phyloP scores from a whole-genome alignment of 1,140 invertebrate genomes.

The Muscidifurax raptorellus region DNA sequence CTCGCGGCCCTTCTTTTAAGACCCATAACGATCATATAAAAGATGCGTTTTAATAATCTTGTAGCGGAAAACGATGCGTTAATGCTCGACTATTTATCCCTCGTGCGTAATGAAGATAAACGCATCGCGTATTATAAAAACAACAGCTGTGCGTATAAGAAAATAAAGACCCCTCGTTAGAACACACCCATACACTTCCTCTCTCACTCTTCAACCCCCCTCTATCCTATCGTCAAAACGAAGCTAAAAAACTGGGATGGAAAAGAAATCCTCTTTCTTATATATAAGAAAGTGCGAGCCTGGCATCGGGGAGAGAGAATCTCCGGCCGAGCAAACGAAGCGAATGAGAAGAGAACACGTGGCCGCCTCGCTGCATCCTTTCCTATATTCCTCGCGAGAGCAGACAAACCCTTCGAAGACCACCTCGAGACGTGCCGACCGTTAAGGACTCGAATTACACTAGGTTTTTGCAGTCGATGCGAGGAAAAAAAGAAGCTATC shows the following conservation, averaged over 20 bases:
- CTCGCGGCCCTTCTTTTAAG: too few species aligned
- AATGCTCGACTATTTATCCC: too few species aligned
- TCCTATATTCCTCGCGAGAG: background rate
- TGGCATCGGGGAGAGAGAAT: background rate
- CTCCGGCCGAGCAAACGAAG: slow-evolving; percentile 2
- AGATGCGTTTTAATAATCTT: too few species aligned
- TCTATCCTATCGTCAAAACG: background rate
- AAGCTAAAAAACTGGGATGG: background rate
- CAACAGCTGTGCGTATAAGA: background rate
- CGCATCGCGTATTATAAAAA: background rate
- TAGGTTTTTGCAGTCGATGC: background rate
- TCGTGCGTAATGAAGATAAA: background rate
- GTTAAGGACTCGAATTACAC: slow-evolving; percentile 45
- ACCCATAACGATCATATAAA: too few species aligned
- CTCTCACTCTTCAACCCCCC: too few species aligned
- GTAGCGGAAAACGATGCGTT: too few species aligned
- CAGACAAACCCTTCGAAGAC: background rate
- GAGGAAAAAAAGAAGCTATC: background rate
- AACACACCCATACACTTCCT: too few species aligned
- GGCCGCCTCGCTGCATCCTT: slow-evolving; percentile 17
- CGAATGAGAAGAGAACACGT: background rate
- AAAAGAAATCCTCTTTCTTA: background rate
- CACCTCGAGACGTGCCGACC: slow-evolving; percentile 24
- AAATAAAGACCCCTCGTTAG: background rate
- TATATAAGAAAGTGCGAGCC: slow-evolving; percentile 8